Evolutionary conservation across 2,113 vertebrate genomes (phyloP).

Genomic region (Eclectus roratus): DNA sequence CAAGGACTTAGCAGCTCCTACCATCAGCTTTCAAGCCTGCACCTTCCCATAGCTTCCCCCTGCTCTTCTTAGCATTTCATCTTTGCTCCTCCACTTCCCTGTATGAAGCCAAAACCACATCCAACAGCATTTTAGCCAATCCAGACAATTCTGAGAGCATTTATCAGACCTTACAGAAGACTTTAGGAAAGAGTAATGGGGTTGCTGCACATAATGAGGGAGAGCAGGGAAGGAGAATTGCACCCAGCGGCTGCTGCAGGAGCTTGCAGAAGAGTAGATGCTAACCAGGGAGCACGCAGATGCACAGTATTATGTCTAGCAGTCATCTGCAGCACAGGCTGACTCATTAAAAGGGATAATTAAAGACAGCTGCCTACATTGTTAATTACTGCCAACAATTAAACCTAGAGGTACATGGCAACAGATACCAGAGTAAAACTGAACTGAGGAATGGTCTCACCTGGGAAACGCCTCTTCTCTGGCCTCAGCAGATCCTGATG

Average conservation of each 20-base stretch:
- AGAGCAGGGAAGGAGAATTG: too few species aligned
- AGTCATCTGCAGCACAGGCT: background rate
- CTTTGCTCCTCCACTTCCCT: background rate
- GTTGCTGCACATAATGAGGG: rapidly evolving
- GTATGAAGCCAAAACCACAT: rapidly evolving
- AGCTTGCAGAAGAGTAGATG: background rate
- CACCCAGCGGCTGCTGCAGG: background rate
- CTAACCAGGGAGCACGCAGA: background rate
- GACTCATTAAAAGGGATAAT: background rate
- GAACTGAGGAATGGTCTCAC: background rate
- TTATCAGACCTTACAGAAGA: background rate
- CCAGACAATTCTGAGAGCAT: rapidly evolving
- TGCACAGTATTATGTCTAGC: background rate
- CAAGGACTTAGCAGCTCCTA: rapidly evolving
- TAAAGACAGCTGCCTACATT: background rate
- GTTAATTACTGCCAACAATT: slow-evolving; percentile 20
- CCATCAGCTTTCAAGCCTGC: background rate
- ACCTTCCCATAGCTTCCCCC: background rate
- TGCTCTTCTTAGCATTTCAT: rapidly evolving
- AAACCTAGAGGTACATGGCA: background rate
- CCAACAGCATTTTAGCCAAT: rapidly evolving
- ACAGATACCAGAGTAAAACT: background rate
- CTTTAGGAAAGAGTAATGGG: background rate
- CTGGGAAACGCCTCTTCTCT: background rate
- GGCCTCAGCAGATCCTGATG: background rate